Percentiles rank a stretch among this genome's conserved stretches.
Conservation (phyloP, 2,888 invertebrate species). For the Ditula angustiorana region DNA sequence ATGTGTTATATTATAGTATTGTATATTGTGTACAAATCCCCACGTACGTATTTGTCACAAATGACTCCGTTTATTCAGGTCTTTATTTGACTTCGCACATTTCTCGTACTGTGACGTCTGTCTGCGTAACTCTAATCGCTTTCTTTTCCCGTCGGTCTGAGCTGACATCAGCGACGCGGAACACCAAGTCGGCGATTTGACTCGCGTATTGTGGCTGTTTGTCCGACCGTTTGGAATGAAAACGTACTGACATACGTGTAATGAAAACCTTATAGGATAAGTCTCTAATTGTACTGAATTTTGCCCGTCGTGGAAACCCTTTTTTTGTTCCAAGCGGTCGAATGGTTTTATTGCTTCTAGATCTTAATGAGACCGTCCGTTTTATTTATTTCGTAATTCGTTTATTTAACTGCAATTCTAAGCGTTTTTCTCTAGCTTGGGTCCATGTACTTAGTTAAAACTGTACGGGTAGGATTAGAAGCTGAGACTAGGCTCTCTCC, state of each 20-base stretch:
- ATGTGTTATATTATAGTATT: constrained; percentile 26
- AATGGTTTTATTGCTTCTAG: constrained; percentile 9
- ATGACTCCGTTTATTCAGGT: constrained; percentile 13
- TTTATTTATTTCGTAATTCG: constrained; percentile 5
- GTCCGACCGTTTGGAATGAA: constrained; percentile 7
- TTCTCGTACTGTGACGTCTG: constrained; percentile 20
- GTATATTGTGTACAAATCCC: constrained; percentile 32
- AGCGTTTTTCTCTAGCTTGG: background rate
- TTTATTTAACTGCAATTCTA: background rate
- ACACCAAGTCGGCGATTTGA: constrained; percentile 12
- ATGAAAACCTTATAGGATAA: background rate
- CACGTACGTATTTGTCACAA: constrained; percentile 24
- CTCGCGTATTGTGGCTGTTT: constrained; percentile 1
- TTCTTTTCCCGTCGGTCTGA: background rate
- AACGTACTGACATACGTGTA: background rate
- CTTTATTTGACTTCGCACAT: constrained; percentile 23
- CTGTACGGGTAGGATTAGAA: background rate
- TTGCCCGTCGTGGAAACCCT: background rate
- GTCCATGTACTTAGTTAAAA: constrained; percentile 11
- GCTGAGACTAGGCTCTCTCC: background rate
- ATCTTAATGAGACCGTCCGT: constrained; percentile 8
- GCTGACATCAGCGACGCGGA: too few species aligned
- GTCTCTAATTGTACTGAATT: background rate
- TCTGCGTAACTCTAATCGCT: constrained; percentile 1
- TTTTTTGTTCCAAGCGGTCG: constrained; percentile 4